These are phyloP conservation scores for Speoplatyrhinus poulsoni DNA, from an alignment of 2,113 vertebrate genomes.

Conservation along the genomic window DNA sequence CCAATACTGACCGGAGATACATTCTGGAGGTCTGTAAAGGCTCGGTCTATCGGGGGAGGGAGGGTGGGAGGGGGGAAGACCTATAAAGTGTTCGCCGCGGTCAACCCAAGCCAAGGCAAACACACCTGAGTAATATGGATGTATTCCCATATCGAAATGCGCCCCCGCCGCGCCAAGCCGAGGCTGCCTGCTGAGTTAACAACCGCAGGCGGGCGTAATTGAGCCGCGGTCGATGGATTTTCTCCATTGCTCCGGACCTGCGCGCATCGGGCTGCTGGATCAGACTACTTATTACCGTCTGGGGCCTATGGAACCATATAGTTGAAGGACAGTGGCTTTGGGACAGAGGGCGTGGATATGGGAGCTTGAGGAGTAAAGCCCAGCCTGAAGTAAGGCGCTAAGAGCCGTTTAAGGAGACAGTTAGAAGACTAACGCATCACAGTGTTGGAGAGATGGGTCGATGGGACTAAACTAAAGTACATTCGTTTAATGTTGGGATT, in stretches of 20 bases:
- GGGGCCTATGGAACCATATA: constrained; percentile 27
- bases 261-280: constrained; percentile 32
- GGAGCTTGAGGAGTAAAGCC: neutral
- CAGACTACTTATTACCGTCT: constrained; percentile 48
- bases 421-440: too few relatives aligned
- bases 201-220: constrained; percentile 37
- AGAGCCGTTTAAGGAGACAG: too few relatives aligned
- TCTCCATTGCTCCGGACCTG: constrained; percentile 32
- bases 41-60: constrained; percentile 1
- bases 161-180: neutral
- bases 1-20: neutral
- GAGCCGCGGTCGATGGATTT: constrained; percentile 44
- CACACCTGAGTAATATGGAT: constrained; percentile 52
- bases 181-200: too few relatives aligned
- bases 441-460: too few relatives aligned
- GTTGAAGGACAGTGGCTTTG: neutral
- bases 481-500: too few relatives aligned
- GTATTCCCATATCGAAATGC: constrained; percentile 50
- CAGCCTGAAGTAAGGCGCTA: too few relatives aligned
- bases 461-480: too few relatives aligned
- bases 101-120: too few relatives aligned
- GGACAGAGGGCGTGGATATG: constrained; percentile 34
- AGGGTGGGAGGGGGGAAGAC: constrained; percentile 10
- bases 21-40: constrained; percentile 39
- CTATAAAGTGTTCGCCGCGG: too few relatives aligned